Evolutionary conservation across 2,797 vertebrate genomes (phyloP).

Genomic region (Brachyalestes nurse): DNA sequence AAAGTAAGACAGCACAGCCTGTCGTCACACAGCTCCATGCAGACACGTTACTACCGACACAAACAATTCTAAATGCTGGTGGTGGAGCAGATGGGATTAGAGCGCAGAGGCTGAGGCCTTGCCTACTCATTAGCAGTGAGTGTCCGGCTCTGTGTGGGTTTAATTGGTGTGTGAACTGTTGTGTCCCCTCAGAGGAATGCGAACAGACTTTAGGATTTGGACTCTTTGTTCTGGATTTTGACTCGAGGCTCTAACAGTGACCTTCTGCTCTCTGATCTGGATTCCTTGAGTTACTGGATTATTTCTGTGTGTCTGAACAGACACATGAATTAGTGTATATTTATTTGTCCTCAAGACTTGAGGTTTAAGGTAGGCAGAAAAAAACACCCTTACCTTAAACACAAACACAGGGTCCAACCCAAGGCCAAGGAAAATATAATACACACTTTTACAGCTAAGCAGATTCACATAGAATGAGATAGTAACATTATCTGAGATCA

Average conservation of each 20-base stretch:
- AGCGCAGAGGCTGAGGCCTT: background rate
- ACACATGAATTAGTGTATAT: no score
- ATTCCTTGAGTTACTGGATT: background rate
- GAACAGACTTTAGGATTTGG: background rate
- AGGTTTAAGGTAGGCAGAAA: no score
- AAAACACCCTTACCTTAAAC: no score
- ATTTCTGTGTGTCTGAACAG: background rate
- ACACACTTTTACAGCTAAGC: no score
- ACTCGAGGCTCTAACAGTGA: background rate
- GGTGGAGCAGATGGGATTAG: slow-evolving; percentile 6
- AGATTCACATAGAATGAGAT: no score
- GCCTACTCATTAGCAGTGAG: background rate
- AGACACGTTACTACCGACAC: background rate
- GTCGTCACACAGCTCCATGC: background rate
- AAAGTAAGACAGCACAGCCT: background rate
- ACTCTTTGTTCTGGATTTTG: background rate
- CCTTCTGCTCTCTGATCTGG: background rate
- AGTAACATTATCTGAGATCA: no score
- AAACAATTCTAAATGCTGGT: background rate
- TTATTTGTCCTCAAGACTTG: no score
- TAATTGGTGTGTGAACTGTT: background rate
- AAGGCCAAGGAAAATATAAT: no score
- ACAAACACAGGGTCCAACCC: no score
- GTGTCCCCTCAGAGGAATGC: background rate
- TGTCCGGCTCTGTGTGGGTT: background rate